A percentile compares a stretch with the other conserved stretches of the same genome.
These are phyloP conservation scores for Drosophila littoralis DNA, from an alignment of 1,140 invertebrate species.

Conservation along the genomic window DNA sequence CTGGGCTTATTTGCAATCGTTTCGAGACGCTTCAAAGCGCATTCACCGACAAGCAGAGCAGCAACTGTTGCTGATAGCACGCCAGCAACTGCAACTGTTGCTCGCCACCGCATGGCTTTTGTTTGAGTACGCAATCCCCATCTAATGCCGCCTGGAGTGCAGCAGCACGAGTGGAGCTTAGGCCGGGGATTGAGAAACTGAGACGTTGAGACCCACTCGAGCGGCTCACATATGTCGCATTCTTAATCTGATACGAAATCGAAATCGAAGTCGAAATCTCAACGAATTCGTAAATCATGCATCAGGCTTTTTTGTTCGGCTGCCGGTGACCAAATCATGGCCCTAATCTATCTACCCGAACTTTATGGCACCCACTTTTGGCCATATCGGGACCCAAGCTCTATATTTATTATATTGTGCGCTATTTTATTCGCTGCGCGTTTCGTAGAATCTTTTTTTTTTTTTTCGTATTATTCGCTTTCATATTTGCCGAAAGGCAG, in stretches of 20 bases:
- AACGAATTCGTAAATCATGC: conserved; percentile 75
- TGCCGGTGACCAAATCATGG: conserved; percentile 73
- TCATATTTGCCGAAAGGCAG: conserved; percentile 78
- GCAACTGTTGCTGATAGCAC: conserved; percentile 36
- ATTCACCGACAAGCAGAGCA: conserved; percentile 34
- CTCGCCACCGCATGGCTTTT: conserved; percentile 1
- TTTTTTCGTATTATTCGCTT: conserved; percentile 47
- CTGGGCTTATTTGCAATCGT: conserved; percentile 51
- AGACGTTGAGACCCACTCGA: conserved; percentile 33
- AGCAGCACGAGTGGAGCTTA: conserved; percentile 65
- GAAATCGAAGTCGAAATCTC: conserved; percentile 48
- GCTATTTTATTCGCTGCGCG: conserved; percentile 39
- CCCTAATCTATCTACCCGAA: conserved; percentile 71
- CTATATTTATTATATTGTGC: conserved; percentile 70
- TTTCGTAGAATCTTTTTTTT: conserved; percentile 35
- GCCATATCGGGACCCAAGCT: conserved; percentile 53
- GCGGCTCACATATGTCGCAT: not conserved
- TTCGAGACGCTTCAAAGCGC: conserved; percentile 57
- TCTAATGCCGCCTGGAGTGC: conserved; percentile 67
- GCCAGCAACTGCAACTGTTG: conserved; percentile 23
- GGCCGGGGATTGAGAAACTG: conserved; percentile 36
- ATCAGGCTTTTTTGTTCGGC: conserved; percentile 19
- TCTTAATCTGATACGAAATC: conserved; percentile 19
- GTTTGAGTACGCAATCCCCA: conserved; percentile 72
- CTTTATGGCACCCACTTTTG: conserved; percentile 72